Percentiles rank a stretch among this genome's conserved stretches.
phyloP scores from a whole-genome alignment of 2,113 vertebrate genomes.

The Sisor rabdophorus region DNA sequence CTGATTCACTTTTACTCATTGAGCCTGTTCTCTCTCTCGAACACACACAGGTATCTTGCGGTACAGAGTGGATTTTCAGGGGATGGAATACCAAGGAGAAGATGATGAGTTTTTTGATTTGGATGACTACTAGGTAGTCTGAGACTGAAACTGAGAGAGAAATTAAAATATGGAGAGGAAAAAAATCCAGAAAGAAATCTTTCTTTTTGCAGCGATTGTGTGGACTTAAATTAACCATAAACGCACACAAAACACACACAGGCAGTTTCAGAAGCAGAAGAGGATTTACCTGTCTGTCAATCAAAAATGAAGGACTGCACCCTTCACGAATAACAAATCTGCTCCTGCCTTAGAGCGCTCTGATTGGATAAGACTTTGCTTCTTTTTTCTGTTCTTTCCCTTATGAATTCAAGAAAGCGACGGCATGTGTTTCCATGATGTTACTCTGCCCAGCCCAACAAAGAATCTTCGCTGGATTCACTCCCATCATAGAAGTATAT shows the following conservation, averaged over 20 bases:
- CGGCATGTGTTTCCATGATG: slow-evolving; percentile 72
- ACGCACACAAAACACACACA: slow-evolving; percentile 60
- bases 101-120: slow-evolving; percentile 99
- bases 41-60: slow-evolving; percentile 85
- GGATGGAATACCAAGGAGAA: slow-evolving; percentile 98
- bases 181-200: slow-evolving; percentile 64
- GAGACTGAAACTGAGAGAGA: slow-evolving; percentile 73
- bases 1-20: no score
- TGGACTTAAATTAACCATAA: slow-evolving; percentile 62
- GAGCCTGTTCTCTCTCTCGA: background rate
- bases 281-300: slow-evolving; percentile 67
- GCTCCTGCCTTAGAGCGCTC: slow-evolving; percentile 97
- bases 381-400: slow-evolving; percentile 69
- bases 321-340: slow-evolving; percentile 73
- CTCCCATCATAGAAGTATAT: slow-evolving; percentile 72
- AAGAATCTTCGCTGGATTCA: slow-evolving; percentile 71
- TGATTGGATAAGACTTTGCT: slow-evolving; percentile 85
- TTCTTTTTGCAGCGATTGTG: slow-evolving; percentile 63
- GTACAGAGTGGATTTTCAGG: slow-evolving; percentile 99
- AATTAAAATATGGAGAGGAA: slow-evolving; percentile 59
- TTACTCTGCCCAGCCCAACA: slow-evolving; percentile 52
- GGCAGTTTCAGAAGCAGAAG: slow-evolving; percentile 63
- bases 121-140: slow-evolving; percentile 99
- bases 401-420: slow-evolving; percentile 85
- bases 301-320: slow-evolving; percentile 64